Evolutionary conservation across 2,888 invertebrate genomes (phyloP).

Genomic region (Lepidonotus clava): DNA sequence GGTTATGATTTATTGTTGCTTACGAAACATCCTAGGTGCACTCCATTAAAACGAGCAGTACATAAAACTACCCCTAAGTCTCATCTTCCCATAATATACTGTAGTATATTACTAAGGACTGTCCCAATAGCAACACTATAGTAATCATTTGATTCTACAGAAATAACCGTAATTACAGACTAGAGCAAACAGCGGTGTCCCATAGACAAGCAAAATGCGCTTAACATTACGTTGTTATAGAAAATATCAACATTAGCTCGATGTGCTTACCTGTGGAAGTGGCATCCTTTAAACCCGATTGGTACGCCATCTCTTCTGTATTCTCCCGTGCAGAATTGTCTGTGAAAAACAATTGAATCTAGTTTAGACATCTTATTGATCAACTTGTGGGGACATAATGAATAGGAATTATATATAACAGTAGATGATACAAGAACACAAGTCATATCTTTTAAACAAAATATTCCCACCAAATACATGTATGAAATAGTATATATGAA

Average conservation of each 20-base stretch:
- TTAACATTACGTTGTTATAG: background rate
- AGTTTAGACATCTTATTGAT: background rate
- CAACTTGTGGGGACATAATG: background rate
- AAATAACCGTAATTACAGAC: too few relatives aligned
- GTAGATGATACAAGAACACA: background rate
- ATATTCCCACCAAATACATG: background rate
- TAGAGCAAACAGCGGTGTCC: too few relatives aligned
- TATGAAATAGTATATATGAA: background rate
- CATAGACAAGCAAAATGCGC: too few relatives aligned
- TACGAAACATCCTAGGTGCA: too few relatives aligned
- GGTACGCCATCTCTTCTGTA: conserved; percentile 97
- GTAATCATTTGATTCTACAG: too few relatives aligned
- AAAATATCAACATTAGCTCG: background rate
- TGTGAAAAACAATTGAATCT: conserved; percentile 70
- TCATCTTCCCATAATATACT: too few relatives aligned
- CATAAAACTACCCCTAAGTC: too few relatives aligned
- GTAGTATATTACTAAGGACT: too few relatives aligned
- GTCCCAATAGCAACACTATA: too few relatives aligned
- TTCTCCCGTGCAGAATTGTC: conserved; percentile 99
- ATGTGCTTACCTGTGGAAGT: conserved; percentile 88
- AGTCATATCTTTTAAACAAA: background rate
- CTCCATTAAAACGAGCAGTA: too few relatives aligned
- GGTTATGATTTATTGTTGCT: too few relatives aligned
- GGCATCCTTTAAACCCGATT: conserved; percentile 96
- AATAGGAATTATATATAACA: too few relatives aligned